Evolutionary conservation across 2,113 vertebrate genomes (phyloP).

Genomic region (Echinops telfairi): DNA sequence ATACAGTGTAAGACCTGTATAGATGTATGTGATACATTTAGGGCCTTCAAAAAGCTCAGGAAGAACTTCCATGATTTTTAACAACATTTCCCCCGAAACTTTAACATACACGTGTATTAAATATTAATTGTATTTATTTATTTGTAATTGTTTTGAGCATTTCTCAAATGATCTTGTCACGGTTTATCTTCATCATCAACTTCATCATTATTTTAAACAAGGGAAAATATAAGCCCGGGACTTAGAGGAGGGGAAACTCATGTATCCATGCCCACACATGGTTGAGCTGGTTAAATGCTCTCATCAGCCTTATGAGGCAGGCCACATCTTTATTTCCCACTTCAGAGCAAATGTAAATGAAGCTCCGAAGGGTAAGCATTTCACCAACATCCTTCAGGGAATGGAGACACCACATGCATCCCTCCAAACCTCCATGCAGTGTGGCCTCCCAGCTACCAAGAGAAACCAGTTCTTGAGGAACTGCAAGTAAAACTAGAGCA

Average conservation of each 20-base stretch:
- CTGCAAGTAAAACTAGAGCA: neutral
- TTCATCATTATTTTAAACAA: neutral
- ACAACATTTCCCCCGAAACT: too few relatives aligned
- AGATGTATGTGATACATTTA: neutral
- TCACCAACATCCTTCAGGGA: neutral
- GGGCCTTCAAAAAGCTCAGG: too few relatives aligned
- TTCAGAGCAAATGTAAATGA: neutral
- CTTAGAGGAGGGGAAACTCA: neutral
- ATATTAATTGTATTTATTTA: constrained; percentile 25
- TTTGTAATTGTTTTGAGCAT: neutral
- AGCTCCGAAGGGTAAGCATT: neutral
- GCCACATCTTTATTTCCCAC: too few relatives aligned
- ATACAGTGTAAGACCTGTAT: neutral
- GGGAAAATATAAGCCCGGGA: neutral
- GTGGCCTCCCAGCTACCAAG: neutral
- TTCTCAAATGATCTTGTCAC: neutral
- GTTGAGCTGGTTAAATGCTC: neutral
- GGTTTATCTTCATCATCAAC: neutral
- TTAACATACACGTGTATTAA: neutral
- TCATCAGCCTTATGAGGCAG: neutral
- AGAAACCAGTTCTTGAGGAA: neutral
- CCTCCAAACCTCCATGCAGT: neutral
- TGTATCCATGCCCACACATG: neutral
- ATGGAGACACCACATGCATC: neutral
- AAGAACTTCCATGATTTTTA: too few relatives aligned